phyloP scores from a whole-genome alignment of 2,113 vertebrate genomes.

The Prietella phreatophila region DNA sequence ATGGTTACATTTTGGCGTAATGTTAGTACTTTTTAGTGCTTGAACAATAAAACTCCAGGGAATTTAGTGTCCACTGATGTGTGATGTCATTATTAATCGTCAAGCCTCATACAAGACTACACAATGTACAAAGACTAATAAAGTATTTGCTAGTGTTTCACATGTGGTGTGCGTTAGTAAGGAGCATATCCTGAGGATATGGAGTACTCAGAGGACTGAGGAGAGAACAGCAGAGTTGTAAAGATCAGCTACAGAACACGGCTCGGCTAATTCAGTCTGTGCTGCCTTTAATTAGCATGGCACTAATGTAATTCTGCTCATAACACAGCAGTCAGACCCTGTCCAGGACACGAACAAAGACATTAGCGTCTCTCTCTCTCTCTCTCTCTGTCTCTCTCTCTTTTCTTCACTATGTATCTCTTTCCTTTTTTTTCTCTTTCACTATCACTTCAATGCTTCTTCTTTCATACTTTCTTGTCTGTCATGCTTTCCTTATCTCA shows the following conservation, averaged over 20 bases:
- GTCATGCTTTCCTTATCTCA: neutral
- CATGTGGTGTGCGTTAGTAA: constrained; percentile 32
- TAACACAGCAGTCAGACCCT: constrained; percentile 39
- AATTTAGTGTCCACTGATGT: neutral
- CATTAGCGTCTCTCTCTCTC: neutral
- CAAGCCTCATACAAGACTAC: neutral
- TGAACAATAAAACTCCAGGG: neutral
- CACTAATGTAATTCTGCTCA: constrained; percentile 51
- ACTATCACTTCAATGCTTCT: neutral
- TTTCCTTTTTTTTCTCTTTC: neutral
- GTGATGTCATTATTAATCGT: constrained; percentile 16
- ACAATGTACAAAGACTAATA: constrained; percentile 13
- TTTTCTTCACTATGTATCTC: neutral
- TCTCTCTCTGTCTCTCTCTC: neutral
- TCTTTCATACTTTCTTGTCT: neutral
- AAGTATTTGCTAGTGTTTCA: constrained; percentile 17
- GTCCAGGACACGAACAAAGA: constrained; percentile 42
- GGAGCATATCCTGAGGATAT: constrained; percentile 6
- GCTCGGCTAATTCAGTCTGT: constrained; percentile 45
- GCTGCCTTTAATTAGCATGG: constrained; percentile 51
- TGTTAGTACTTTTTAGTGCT: neutral
- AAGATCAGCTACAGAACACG: constrained; percentile 34
- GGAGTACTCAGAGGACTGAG: constrained; percentile 21
- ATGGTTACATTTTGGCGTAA: neutral
- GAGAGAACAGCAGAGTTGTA: constrained; percentile 24